Conservation (phyloP, 2,888 invertebrate species). For the Hydroisotoma schaefferi region DNA sequence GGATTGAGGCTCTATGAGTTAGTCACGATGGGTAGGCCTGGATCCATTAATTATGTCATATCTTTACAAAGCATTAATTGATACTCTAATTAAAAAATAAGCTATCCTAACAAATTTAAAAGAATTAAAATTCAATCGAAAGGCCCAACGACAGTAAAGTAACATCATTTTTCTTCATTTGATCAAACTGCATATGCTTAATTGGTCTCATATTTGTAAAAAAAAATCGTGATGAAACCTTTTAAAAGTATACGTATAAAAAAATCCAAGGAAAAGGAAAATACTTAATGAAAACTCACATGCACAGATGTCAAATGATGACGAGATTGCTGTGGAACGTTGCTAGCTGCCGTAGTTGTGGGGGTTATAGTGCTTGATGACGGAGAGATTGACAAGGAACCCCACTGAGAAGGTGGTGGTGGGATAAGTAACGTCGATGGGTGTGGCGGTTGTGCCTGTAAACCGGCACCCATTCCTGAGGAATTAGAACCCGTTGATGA, state of each 20-base stretch:
- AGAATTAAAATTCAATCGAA: too few relatives aligned
- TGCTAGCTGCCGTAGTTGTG: slow-evolving; percentile 10
- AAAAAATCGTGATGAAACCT: neutral
- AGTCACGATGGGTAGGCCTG: too few relatives aligned
- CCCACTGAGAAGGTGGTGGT: slow-evolving; percentile 4
- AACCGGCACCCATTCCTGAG: slow-evolving; percentile 22
- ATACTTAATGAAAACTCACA: slow-evolving; percentile 27
- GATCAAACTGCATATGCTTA: too few relatives aligned
- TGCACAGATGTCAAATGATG: slow-evolving; percentile 39
- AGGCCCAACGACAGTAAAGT: too few relatives aligned
- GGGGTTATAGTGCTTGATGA: slow-evolving; percentile 23
- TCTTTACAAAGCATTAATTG: too few relatives aligned
- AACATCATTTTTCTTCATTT: too few relatives aligned
- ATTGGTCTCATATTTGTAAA: neutral
- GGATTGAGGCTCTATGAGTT: too few relatives aligned
- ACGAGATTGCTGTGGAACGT: slow-evolving; percentile 25
- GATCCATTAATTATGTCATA: too few relatives aligned
- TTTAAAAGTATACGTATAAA: neutral
- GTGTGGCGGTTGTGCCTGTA: slow-evolving; percentile 21
- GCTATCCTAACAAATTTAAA: too few relatives aligned
- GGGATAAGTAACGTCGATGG: too few relatives aligned
- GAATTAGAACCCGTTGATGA: slow-evolving; percentile 33
- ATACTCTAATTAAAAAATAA: too few relatives aligned
- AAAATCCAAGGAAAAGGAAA: neutral
- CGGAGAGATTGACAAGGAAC: slow-evolving; percentile 13